Conservation (phyloP, 2,113 vertebrate genomes). For the Strix uralensis region DNA sequence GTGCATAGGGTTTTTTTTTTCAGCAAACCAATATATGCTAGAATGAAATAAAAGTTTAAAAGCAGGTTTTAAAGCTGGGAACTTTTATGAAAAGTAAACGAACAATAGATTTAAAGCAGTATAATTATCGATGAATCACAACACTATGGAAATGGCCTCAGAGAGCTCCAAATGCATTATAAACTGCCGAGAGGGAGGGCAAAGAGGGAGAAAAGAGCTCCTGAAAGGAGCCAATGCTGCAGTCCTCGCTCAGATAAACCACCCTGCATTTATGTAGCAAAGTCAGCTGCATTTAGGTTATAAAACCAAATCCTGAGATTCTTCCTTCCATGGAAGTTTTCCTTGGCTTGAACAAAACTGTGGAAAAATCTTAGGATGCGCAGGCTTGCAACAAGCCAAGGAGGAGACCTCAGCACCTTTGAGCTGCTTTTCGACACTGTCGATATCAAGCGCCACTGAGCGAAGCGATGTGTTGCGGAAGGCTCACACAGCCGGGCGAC, state of each 20-base stretch:
- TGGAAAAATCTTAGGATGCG: not conserved
- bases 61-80: not conserved
- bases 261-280: not conserved
- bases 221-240: not conserved
- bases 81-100: not conserved
- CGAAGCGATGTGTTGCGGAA: accelerated
- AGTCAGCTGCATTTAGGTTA: accelerated
- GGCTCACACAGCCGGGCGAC: accelerated
- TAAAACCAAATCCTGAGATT: not conserved
- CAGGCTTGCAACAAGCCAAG: not conserved
- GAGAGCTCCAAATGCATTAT: not conserved
- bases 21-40: not conserved
- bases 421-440: not conserved
- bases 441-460: accelerated
- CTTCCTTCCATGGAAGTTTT: not conserved
- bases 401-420: not conserved
- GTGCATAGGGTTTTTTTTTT: not conserved
- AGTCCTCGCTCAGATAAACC: not conserved
- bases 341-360: not conserved
- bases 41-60: not conserved
- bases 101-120: not conserved
- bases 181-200: not conserved
- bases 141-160: accelerated
- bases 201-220: not conserved
- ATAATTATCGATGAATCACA: not conserved